Base-by-base conservation (phyloP, 2,888 invertebrate species). In the Omphaloscelis lunosa region DNA sequence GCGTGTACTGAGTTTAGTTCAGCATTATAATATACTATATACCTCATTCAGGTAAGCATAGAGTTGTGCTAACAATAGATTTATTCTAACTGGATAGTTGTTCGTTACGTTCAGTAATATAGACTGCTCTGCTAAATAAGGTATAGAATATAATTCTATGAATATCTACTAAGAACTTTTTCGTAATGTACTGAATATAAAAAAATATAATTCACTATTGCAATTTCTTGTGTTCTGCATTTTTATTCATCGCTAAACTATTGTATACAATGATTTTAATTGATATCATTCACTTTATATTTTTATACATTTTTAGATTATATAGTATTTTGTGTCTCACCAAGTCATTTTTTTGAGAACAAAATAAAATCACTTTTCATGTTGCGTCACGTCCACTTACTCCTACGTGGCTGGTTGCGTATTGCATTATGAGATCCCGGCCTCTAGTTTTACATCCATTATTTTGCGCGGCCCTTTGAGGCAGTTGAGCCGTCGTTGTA, bases 401-500 rank as follows among this genome's bases (percentile, higher is more conserved):
- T 84, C 82, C 91, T 94, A 94, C 75, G 84, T 85, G 90, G 89
- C 89, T 88, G 88, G 87, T 87, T 85, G 86, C 87, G 83, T 93
- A 91, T 93, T 94, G 93, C 94, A 96, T 96, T 96, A 96, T 95
- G 96, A 96, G 95, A 96, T 95, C 94, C 96, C 96, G 83, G 96
- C 95, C 92, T 96, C 96, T 75, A 96, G 92, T 92, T 96, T 96
- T 61, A 94, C 96, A 87, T 96, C 96, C 96, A 96, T 96, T 83
- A 96, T 94, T 91, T 96, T 96, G 83, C 96, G 96, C 83, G 96
- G 96, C 85, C 95, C 95, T 84, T 96, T 96, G 84, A 96, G 95
- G 92, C 96, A 96, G 83, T 96, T 95, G 84, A 99, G 97, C 86
- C 99, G 98, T 95, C 99, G 99, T 95, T 99, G 99, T 73, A 99